Conservation (phyloP, 2,113 vertebrate species). For the Mormyrus iriodes region DNA sequence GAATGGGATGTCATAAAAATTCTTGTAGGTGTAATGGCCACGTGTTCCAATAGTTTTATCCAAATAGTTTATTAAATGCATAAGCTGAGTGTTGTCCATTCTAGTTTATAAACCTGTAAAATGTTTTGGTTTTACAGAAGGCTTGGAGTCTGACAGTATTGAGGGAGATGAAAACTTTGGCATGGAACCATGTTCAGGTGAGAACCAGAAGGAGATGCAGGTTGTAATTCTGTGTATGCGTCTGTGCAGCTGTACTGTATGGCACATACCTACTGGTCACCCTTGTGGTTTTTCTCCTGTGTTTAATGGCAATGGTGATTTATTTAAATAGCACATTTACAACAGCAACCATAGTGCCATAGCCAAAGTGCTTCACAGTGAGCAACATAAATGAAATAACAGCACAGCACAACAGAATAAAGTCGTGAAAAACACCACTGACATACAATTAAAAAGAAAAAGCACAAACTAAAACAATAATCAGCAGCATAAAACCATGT, state of each 20-base stretch:
- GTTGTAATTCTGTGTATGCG: neutral
- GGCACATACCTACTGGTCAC: too few species aligned
- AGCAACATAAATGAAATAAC: neutral
- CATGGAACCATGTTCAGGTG: conserved; percentile 70
- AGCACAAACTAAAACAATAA: neutral
- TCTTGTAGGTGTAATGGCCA: too few species aligned
- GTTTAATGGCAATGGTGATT: neutral
- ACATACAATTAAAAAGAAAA: neutral
- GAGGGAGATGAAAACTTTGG: conserved; percentile 71
- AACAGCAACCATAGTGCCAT: neutral
- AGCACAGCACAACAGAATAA: neutral
- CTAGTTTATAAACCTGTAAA: neutral
- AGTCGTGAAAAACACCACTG: neutral
- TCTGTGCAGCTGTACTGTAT: neutral
- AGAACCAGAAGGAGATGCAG: conserved; percentile 33
- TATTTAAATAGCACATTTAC: neutral
- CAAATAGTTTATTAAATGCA: too few species aligned
- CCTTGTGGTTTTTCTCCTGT: neutral
- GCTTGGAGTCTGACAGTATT: conserved; percentile 83
- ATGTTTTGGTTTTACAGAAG: conserved; percentile 65
- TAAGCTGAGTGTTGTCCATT: too few species aligned
- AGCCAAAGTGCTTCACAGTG: neutral
- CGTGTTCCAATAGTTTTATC: too few species aligned
- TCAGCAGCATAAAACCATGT: neutral
- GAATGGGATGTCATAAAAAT: too few species aligned